Conservation (phyloP, 1,140 invertebrate genomes). For the Bombus confusus region DNA sequence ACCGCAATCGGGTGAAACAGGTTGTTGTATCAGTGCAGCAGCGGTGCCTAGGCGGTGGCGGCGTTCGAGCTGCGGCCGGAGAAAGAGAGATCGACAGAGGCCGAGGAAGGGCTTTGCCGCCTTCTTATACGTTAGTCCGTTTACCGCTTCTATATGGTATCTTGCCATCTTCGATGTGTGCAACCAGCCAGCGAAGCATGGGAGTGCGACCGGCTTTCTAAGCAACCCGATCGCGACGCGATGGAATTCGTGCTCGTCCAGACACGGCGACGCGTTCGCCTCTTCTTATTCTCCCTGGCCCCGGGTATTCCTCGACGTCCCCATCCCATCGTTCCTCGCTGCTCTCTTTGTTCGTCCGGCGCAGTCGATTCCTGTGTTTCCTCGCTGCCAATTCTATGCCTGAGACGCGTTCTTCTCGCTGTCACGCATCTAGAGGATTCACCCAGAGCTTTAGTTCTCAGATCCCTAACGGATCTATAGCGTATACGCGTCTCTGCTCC, state of each 20-base stretch:
- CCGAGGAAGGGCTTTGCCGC: slow-evolving; percentile 53
- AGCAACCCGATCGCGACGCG: slow-evolving; percentile 71
- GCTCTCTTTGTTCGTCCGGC: slow-evolving; percentile 34
- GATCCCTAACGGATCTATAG: neutral
- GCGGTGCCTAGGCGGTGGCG: slow-evolving; percentile 14
- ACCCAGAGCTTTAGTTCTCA: slow-evolving; percentile 21
- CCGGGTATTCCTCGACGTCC: neutral
- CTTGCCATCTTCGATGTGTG: slow-evolving; percentile 66
- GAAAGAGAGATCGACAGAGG: slow-evolving; percentile 36
- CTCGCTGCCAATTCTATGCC: slow-evolving; percentile 42
- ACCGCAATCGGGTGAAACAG: slow-evolving; percentile 59
- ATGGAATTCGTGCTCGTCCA: slow-evolving; percentile 66
- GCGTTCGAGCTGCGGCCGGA: slow-evolving; percentile 26
- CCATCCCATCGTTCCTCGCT: neutral
- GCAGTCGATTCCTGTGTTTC: slow-evolving; percentile 16
- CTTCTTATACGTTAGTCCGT: slow-evolving; percentile 57
- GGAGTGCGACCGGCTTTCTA: slow-evolving; percentile 65
- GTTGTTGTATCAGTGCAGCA: slow-evolving; percentile 42
- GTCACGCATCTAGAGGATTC: slow-evolving; percentile 8
- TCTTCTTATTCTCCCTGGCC: slow-evolving; percentile 51
- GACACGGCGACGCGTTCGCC: slow-evolving; percentile 51
- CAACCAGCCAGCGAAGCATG: slow-evolving; percentile 26
- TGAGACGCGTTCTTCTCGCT: slow-evolving; percentile 32
- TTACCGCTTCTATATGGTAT: slow-evolving; percentile 68
- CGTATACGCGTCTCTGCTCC: neutral